These are phyloP conservation scores for Pipistrellus pygmaeus DNA, from an alignment of 2,797 vertebrate genomes.

Conservation along the genomic window DNA sequence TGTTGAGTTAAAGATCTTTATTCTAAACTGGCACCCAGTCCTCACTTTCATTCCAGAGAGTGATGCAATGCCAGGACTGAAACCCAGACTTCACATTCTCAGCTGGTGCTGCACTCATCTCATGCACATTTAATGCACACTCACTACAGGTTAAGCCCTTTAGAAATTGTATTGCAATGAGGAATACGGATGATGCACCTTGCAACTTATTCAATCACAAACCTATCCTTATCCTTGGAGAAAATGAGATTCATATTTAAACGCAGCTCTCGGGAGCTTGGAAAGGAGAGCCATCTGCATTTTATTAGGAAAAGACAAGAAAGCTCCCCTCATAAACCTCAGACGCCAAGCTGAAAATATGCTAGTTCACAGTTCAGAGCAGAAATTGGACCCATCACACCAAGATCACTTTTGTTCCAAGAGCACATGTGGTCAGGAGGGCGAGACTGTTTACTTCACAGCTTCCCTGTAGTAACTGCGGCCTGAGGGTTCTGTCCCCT, in stretches of 20 bases:
- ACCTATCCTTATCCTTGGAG: conserved; percentile 22
- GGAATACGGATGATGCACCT: background rate
- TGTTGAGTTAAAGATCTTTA: background rate
- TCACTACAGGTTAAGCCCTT: background rate
- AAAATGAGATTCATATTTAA: conserved; percentile 52
- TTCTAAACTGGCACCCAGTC: background rate
- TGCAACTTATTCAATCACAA: background rate
- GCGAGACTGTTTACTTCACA: conserved; percentile 63
- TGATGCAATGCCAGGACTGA: background rate
- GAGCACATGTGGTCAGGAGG: conserved; percentile 58
- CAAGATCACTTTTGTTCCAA: conserved; percentile 44
- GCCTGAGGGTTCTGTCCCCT: background rate
- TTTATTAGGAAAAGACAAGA: conserved; percentile 72
- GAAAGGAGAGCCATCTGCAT: conserved; percentile 66
- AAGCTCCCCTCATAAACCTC: conserved; percentile 54
- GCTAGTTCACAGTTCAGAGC: conserved; percentile 61
- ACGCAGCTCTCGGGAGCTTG: conserved; percentile 4
- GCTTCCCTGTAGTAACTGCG: conserved; percentile 28
- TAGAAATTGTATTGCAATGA: conserved; percentile 12
- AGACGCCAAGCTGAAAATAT: conserved; percentile 75
- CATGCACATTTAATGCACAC: background rate
- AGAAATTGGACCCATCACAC: conserved; percentile 52
- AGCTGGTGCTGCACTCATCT: background rate
- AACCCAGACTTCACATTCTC: background rate
- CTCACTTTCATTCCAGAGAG: background rate